Base-by-base conservation (phyloP, 2,113 vertebrate species). In the Dicentrarchus labrax region DNA sequence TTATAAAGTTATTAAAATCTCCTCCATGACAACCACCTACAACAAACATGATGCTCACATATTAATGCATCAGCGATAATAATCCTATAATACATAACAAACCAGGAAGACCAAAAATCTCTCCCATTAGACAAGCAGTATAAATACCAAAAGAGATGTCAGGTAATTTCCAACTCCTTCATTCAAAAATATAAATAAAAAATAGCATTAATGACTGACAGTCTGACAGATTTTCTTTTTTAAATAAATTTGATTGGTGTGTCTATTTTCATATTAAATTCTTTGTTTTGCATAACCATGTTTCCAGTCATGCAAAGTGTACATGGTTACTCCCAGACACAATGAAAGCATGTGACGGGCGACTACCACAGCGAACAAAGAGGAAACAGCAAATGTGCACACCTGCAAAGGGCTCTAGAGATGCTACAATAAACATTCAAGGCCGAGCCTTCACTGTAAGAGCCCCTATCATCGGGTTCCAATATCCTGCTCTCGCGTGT, bases 401-500 rank as follows among this genome's bases (percentile, higher is more conserved):
- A 92, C 82, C 82, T 90, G 81, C 77, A 88, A 56, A 72, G 4
- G 9, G 56, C 76, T 81, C 45, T 48, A 61, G 36, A 76, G 72
- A 80, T 3, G 78, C 82, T 38, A 76, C 60, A 80, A 87, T 82
- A 83, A 89, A 78, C 73, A 80, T 53, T 84, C 82, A 85, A 87
- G 84, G 91, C 66, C 61, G 24, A 75, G 11, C 22, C 43, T 74
- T 80, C 41, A 1, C 8, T 8, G 38, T 17, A 59, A 72, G 74
- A 78, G 82, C 48, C 61, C 66, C 86, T 78, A 72, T 94, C 92
- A 92, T 88, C 91, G 84, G 73, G 36, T 70, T 78, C 51, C 71
- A 92, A 93, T 93, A 94, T 90, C 43, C 86, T 80, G 78, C 87
- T 45, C 19, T 75, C 68, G 59, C 64, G 13, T 89, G 61, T 72